Percentiles rank a stretch among this genome's conserved stretches.
phyloP scores from a whole-genome alignment of 1,140 invertebrate species.

The Pseudomyrmex dendroicus region DNA sequence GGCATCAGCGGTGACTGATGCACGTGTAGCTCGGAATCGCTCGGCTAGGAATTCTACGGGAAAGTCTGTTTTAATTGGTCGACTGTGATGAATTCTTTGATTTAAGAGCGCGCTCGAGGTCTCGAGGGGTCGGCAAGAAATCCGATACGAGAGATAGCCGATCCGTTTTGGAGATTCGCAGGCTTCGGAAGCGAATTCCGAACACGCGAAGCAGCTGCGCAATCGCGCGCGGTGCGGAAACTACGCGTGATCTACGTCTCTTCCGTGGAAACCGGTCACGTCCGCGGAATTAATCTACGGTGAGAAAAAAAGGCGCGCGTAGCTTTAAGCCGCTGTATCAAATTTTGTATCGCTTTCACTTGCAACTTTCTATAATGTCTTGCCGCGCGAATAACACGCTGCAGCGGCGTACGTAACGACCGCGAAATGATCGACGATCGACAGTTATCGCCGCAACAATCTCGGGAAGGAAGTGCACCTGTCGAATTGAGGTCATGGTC shows the following conservation, averaged over 20 bases:
- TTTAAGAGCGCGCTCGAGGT: conserved; percentile 28
- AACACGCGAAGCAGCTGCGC: not conserved
- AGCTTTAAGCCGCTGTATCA: conserved; percentile 43
- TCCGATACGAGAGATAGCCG: conserved; percentile 11
- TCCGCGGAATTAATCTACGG: conserved; percentile 40
- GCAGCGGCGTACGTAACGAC: conserved; percentile 48
- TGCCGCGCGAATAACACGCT: conserved; percentile 26
- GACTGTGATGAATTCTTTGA: conserved; percentile 46
- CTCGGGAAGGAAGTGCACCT: conserved; percentile 68
- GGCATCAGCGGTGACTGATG: conserved; percentile 40
- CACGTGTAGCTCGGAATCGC: conserved; percentile 2
- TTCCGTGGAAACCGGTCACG: conserved; percentile 19
- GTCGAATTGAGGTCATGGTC: conserved; percentile 66
- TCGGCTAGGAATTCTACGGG: conserved; percentile 15
- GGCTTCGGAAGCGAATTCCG: not conserved
- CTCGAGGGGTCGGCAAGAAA: not conserved
- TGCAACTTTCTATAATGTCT: conserved; percentile 65
- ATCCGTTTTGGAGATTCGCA: not conserved
- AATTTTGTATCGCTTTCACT: conserved; percentile 69
- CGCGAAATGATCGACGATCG: conserved; percentile 66
- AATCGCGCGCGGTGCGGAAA: not conserved
- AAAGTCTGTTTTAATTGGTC: conserved; percentile 46
- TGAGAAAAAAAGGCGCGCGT: conserved; percentile 22
- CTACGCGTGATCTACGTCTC: conserved; percentile 4
- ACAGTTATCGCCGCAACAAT: conserved; percentile 67